phyloP scores from a whole-genome alignment of 1,140 invertebrate species.

The Ectropis grisescens region DNA sequence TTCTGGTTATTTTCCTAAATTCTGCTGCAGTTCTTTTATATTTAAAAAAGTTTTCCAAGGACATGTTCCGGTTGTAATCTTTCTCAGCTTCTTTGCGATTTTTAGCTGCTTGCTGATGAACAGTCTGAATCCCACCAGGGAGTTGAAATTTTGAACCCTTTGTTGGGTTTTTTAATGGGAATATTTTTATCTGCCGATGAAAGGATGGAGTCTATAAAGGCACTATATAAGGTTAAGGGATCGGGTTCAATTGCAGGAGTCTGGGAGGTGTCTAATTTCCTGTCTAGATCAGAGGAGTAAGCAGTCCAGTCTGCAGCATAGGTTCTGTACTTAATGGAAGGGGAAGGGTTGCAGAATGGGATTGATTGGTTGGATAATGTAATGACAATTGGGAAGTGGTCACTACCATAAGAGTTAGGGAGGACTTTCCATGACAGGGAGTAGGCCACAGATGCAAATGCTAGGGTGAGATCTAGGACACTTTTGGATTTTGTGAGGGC shows the following conservation, averaged over 20 bases:
- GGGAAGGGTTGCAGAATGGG: too few species aligned
- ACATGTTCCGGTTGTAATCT: not conserved
- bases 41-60: too few species aligned
- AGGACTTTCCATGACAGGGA: slow-evolving; percentile 1
- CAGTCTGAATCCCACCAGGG: slow-evolving; percentile 9
- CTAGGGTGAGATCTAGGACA: slow-evolving; percentile 2
- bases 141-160: not conserved
- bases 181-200: slow-evolving; percentile 2
- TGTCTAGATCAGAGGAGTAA: too few species aligned
- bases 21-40: too few species aligned
- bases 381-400: slow-evolving; percentile 7
- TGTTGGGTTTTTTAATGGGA: slow-evolving; percentile 1
- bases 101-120: not conserved
- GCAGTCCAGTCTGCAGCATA: too few species aligned
- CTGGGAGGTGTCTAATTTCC: not conserved
- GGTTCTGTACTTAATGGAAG: too few species aligned
- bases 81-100: slow-evolving; percentile 4
- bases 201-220: not conserved
- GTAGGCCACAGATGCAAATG: not conserved
- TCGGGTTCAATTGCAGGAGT: too few species aligned
- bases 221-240: too few species aligned
- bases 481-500: slow-evolving; percentile 1
- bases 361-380: not conserved
- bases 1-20: too few species aligned
- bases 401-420: slow-evolving; percentile 1